These are phyloP conservation scores for Andrena marginata DNA, from an alignment of 2,888 invertebrate genomes.

Conservation along the genomic window DNA sequence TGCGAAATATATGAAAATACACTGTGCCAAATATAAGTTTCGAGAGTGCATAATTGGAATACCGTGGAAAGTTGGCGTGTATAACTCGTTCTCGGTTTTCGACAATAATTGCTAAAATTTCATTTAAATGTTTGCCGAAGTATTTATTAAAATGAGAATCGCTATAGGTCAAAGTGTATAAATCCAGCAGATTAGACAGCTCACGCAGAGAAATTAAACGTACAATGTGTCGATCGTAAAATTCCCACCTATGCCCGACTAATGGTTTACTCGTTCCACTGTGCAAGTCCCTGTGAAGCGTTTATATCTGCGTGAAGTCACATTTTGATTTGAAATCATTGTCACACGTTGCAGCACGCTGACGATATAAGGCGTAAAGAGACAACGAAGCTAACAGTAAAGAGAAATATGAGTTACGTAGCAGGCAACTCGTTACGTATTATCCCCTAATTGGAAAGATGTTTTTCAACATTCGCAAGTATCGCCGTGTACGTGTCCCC, in stretches of 20 bases:
- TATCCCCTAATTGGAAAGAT: background rate
- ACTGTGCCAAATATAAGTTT: background rate
- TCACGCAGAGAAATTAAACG: background rate
- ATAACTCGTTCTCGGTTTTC: background rate
- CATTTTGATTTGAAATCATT: too few relatives aligned
- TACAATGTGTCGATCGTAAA: background rate
- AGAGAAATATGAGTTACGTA: background rate
- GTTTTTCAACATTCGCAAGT: background rate
- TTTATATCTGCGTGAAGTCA: too few relatives aligned
- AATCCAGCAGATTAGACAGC: background rate
- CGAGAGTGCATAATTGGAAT: conserved; percentile 3
- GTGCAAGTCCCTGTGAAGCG: background rate
- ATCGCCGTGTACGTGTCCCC: background rate
- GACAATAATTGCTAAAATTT: too few relatives aligned
- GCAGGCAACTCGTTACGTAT: background rate
- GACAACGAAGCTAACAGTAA: too few relatives aligned
- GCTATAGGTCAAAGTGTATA: too few relatives aligned
- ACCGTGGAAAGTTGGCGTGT: conserved; percentile 6
- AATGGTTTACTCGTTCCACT: background rate
- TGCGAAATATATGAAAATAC: conserved; percentile 29
- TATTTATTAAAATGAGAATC: too few relatives aligned
- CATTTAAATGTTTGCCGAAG: too few relatives aligned
- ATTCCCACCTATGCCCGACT: background rate
- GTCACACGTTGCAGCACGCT: too few relatives aligned
- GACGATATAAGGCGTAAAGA: too few relatives aligned